These are phyloP conservation scores for Coregonus suidteri DNA, from an alignment of 2,797 vertebrate species.

Conservation along the genomic window DNA sequence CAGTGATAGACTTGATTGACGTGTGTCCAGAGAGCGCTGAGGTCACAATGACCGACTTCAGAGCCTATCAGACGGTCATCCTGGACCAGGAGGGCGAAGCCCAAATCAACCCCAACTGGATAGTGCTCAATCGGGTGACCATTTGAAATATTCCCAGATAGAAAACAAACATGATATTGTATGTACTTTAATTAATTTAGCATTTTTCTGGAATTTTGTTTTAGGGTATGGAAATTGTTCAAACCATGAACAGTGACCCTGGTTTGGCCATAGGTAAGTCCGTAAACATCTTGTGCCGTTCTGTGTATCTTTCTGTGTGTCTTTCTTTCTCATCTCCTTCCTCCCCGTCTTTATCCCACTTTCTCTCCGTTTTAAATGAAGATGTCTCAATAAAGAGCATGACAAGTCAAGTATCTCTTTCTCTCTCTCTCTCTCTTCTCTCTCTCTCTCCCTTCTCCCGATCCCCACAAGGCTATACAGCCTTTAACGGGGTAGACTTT, in stretches of 20 bases:
- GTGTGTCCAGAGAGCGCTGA: constrained; percentile 86
- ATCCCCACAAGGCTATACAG: constrained; percentile 55
- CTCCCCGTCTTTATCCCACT: background rate
- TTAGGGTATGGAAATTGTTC: constrained; percentile 89
- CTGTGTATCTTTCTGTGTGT: background rate
- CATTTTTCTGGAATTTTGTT: background rate
- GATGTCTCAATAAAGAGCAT: background rate
- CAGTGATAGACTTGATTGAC: constrained; percentile 78
- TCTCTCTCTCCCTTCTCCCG: background rate
- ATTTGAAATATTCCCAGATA: background rate
- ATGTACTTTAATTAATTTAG: background rate
- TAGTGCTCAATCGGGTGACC: constrained; percentile 87
- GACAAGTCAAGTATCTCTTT: background rate
- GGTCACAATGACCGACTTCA: constrained; percentile 86
- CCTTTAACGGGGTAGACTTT: constrained; percentile 79
- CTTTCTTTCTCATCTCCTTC: background rate
- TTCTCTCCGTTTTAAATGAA: constrained; percentile 11
- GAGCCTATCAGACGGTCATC: constrained; percentile 86
- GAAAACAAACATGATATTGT: background rate
- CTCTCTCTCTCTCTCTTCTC: background rate
- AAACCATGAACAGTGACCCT: constrained; percentile 91
- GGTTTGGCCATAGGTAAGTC: constrained; percentile 83
- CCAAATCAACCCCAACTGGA: constrained; percentile 89
- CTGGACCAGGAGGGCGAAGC: constrained; percentile 86
- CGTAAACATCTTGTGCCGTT: background rate